phyloP scores from a whole-genome alignment of 2,888 invertebrate genomes.

The Rhagonycha lutea region DNA sequence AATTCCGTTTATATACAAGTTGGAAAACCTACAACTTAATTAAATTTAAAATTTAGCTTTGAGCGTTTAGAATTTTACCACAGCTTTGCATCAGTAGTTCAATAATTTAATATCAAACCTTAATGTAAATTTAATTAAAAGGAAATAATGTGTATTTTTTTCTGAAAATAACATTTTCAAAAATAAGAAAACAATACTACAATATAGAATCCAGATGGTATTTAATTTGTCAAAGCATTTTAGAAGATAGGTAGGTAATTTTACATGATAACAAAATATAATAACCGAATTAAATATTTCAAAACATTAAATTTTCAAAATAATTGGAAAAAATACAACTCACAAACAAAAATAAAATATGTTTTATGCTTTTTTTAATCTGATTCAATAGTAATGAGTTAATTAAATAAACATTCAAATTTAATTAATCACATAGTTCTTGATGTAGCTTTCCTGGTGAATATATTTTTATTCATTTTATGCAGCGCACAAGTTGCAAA shows the following conservation, averaged over 20 bases:
- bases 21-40: background rate
- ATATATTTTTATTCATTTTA: conserved; percentile 34
- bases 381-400: background rate
- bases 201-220: background rate
- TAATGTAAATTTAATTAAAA: background rate
- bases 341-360: background rate
- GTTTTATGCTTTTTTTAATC: no score
- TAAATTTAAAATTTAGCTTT: background rate
- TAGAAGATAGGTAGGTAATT: background rate
- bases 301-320: background rate
- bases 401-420: background rate
- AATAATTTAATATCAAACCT: background rate
- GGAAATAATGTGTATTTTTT: background rate
- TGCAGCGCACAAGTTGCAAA: conserved; percentile 42
- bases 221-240: background rate
- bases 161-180: background rate
- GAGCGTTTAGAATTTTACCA: background rate
- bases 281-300: background rate
- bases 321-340: background rate
- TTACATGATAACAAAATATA: background rate
- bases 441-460: background rate
- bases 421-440: conserved; percentile 1
- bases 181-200: background rate
- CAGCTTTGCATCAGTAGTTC: background rate
- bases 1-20: background rate